Conservation (phyloP, 2,797 vertebrate species). For the Esox masquinongy region DNA sequence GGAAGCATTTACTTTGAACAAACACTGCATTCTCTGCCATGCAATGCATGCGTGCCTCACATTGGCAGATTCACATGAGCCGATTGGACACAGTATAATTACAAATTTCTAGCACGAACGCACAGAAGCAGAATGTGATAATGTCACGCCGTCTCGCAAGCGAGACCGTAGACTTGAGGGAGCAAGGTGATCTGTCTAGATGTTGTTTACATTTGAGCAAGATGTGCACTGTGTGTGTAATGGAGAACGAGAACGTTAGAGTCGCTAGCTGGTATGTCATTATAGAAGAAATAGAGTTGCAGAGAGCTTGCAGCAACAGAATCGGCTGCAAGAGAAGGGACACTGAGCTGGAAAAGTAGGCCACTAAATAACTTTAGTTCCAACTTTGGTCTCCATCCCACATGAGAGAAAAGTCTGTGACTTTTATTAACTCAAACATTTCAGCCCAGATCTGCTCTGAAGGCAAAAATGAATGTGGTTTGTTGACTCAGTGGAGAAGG, state of each 20-base stretch:
- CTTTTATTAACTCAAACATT: too few species aligned
- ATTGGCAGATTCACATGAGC: too few species aligned
- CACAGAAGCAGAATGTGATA: too few species aligned
- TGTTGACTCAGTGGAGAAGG: too few species aligned
- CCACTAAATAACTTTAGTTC: constrained; percentile 51
- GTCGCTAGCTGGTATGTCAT: constrained; percentile 69
- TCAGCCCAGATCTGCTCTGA: too few species aligned
- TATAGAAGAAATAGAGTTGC: constrained; percentile 67
- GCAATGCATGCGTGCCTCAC: too few species aligned
- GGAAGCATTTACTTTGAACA: too few species aligned
- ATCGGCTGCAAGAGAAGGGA: constrained; percentile 26
- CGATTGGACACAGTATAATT: too few species aligned
- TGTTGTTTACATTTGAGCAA: constrained; percentile 33
- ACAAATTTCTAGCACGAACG: too few species aligned
- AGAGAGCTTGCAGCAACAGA: constrained; percentile 18
- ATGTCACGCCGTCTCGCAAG: background rate
- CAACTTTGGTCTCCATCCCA: constrained; percentile 64
- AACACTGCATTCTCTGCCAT: too few species aligned
- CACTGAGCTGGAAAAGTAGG: constrained; percentile 59
- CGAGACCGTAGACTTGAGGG: constrained; percentile 22
- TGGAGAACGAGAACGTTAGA: constrained; percentile 59
- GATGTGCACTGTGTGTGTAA: constrained; percentile 43
- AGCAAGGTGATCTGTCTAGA: constrained; percentile 22
- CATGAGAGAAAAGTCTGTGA: constrained; percentile 3
- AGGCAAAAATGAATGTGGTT: too few species aligned